Conservation (phyloP, 2,888 invertebrate species). For the Melipona beecheii region DNA sequence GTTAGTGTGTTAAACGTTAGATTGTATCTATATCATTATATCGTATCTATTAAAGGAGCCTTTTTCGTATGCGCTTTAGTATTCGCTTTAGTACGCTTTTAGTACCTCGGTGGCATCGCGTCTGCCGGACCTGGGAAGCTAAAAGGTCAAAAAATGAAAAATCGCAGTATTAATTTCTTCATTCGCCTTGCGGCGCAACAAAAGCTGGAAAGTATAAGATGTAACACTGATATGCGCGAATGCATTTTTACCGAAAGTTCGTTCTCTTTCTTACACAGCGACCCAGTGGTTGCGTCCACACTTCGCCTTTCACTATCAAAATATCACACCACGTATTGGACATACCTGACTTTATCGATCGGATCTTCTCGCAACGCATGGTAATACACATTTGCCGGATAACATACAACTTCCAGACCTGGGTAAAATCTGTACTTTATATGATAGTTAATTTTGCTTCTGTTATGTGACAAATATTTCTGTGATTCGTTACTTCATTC, state of each 20-base stretch:
- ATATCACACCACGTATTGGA: slow-evolving; percentile 23
- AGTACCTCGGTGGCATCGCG: slow-evolving; percentile 84
- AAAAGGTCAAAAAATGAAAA: slow-evolving; percentile 84
- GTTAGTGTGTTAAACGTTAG: slow-evolving; percentile 68
- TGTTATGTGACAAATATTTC: not conserved
- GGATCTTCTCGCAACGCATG: slow-evolving; percentile 61
- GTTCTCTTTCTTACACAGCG: slow-evolving; percentile 22
- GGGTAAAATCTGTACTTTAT: slow-evolving; percentile 33
- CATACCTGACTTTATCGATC: slow-evolving; percentile 27
- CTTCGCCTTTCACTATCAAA: slow-evolving; percentile 11
- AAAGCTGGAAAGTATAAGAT: slow-evolving; percentile 81
- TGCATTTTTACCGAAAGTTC: slow-evolving; percentile 27
- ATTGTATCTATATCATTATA: slow-evolving; percentile 71
- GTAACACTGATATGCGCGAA: slow-evolving; percentile 77
- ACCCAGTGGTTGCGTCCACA: slow-evolving; percentile 13
- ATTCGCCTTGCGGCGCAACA: slow-evolving; percentile 68
- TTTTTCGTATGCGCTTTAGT: slow-evolving; percentile 71
- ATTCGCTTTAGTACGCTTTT: slow-evolving; percentile 76
- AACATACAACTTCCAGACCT: slow-evolving; percentile 61
- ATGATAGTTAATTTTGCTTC: not conserved
- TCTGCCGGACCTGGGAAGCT: slow-evolving; percentile 85
- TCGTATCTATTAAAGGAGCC: slow-evolving; percentile 69
- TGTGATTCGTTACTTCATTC: not conserved
- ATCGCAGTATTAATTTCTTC: slow-evolving; percentile 82
- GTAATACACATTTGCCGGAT: slow-evolving; percentile 60